Evolutionary conservation across 35 echinoderm and acorn worm genomes (phyloP), one percentile per base, ranked within the genome.

Genomic region (Apostichopus parvimensis): DNA sequence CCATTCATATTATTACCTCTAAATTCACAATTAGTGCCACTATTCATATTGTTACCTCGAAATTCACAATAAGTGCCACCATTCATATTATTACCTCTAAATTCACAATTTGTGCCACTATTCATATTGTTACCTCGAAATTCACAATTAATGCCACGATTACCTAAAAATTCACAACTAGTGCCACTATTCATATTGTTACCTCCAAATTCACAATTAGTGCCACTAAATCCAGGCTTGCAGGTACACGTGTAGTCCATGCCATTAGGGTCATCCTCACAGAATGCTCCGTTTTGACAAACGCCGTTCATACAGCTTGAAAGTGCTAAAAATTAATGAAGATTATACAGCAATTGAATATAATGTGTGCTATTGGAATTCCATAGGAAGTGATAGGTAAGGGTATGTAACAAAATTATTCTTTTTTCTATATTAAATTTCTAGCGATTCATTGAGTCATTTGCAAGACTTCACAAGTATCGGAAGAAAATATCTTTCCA

Each of bases 221-320:
- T 52, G 54, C 79, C 79, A 13, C 79, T 82, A 14, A 12, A 82
- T 28, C 79, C 79, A 54, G 17, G 18, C 1, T 53, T 6, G 55
- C 79, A 82, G 2, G 23, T 18, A 82, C 79, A 82, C 6, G 79
- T 82, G 34, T 82, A 82, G 79, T 82, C 79, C 18, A 13, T 82
- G 24, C 79, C 79, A 54, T 82, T 82, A 52, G 79, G 79, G 54
- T 9, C 23, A 55, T 82, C 79, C 17, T 13, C 18, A n/a, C 79
- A 82, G 15, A 28, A 2, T 8, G 25, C 79, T 5, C 79, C 79
- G 54, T 82, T 82, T 82, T 53, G 25, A 55, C 79, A 82, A 4
- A 52, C 25, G 54, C 79, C 54, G 34, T 82, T 53, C 2, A 53
- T 23, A 55, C 79, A 82, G 18, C 25, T 52, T 11, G 79, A 52